Evolutionary conservation across 2,888 invertebrate genomes (phyloP), one percentile per base, ranked within the genome.

Genomic region (Drepanosiphum platanoidis): DNA sequence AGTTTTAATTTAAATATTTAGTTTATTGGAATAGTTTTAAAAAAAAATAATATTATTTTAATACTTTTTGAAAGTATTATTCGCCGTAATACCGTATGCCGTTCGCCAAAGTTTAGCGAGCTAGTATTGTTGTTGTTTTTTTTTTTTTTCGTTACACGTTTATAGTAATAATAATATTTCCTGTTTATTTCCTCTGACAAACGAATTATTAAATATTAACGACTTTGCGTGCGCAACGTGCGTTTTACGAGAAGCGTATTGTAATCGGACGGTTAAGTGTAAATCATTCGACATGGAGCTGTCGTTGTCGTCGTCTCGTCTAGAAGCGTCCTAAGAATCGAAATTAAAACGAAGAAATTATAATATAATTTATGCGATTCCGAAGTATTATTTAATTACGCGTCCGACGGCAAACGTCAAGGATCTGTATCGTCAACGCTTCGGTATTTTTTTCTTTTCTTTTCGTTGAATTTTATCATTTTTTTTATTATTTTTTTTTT

Each of bases 271-370:
- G 18, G 18, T 66, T n/a, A 58, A 64, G 3, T 64, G 13, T 64
- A 3, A 30, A 27, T 64, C 5, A 30, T 66, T 66, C 66, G 5
- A 32, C 30, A 30, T 64, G 3, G 27, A 9, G 30, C 27, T 9
- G 64, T 27, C 27, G 30, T 30, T 30, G 30, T 27, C 27, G 30
- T 30, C 64, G 30, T 64, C 11, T 11, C 9, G 3, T n/a, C n/a
- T n/a, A 70, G 39, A 70, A 70, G n/a, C 70, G 27, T 70, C 30
- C 3, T 13, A 64, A 64, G 15, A 75, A 36, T n/a, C n/a, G n/a
- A 75, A 75, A 75, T 34, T 75, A n/a, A 36, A 61, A 61, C 27
- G 36, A 74, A 52, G 42, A 74, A 30, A 27, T n/a, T 9, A 22
- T 27, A 27, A 22, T 27, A 78, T 22, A 52, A 34, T 32, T 42